Evolutionary conservation across 2,888 invertebrate species (phyloP).

Genomic region (Eupithecia inturbata): DNA sequence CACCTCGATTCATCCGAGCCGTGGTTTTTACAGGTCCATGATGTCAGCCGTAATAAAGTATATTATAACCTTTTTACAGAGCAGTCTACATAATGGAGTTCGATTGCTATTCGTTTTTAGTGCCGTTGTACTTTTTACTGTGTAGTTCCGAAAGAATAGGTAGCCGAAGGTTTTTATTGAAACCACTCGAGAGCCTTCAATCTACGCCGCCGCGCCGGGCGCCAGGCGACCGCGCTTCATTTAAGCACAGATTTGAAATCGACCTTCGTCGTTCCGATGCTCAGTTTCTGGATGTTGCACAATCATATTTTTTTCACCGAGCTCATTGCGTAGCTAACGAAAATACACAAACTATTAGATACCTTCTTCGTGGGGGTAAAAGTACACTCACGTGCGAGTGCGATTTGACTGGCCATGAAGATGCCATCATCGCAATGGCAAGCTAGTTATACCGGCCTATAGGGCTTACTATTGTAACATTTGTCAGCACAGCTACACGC

Average conservation of each 20-base stretch:
- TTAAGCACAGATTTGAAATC: slow-evolving; percentile 54
- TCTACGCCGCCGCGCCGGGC: slow-evolving; percentile 39
- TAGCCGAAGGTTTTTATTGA: slow-evolving; percentile 46
- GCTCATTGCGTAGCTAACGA: slow-evolving; percentile 41
- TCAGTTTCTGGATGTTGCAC: background rate
- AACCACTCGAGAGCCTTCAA: slow-evolving; percentile 46
- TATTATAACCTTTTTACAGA: background rate
- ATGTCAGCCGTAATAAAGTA: slow-evolving; percentile 22
- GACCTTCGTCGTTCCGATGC: slow-evolving; percentile 50
- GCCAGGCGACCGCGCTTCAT: slow-evolving; percentile 40
- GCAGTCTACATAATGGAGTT: slow-evolving; percentile 24
- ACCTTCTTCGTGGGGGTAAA: background rate
- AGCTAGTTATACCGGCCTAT: background rate
- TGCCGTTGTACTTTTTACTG: slow-evolving; percentile 38
- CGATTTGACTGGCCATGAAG: background rate
- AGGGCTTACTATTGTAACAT: background rate
- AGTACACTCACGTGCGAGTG: background rate
- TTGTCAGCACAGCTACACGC: too few relatives aligned
- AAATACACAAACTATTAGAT: slow-evolving; percentile 27
- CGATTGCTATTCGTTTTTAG: slow-evolving; percentile 44
- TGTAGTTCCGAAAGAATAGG: slow-evolving; percentile 29
- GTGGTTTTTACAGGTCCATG: slow-evolving; percentile 7
- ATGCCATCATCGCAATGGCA: background rate
- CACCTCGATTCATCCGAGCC: background rate
- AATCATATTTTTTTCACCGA: slow-evolving; percentile 22